Conservation (phyloP, 2,797 vertebrate genomes). For the Ficedula albicollis region DNA sequence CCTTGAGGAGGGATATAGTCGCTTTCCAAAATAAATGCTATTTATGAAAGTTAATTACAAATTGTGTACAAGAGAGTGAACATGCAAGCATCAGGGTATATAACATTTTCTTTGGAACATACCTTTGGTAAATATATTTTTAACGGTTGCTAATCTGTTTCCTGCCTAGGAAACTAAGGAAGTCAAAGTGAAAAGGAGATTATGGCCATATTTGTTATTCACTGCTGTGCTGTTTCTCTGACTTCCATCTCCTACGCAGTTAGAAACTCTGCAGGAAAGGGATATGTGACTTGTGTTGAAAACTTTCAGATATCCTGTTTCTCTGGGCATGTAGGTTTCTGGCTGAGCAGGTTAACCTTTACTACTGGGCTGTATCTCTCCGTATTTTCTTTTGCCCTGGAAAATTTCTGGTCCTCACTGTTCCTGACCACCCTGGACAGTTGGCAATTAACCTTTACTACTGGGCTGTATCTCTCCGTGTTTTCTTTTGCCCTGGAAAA, state of each 20-base stretch:
- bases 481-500: background rate
- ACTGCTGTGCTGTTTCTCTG: background rate
- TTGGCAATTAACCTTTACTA: background rate
- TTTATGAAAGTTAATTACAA: background rate
- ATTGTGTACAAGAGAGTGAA: background rate
- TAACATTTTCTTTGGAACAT: background rate
- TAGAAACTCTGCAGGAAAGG: constrained; percentile 22
- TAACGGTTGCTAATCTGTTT: background rate
- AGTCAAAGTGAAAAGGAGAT: constrained; percentile 11
- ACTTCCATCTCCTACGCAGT: constrained; percentile 10
- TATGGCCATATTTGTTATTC: background rate
- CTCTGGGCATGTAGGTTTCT: background rate
- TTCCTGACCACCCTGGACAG: background rate
- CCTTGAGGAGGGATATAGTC: background rate
- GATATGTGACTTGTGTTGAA: background rate
- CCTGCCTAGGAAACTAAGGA: background rate
- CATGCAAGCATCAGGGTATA: background rate
- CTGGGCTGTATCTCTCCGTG: fast-evolving
- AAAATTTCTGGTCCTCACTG: background rate
- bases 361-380: background rate
- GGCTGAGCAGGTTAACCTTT: background rate
- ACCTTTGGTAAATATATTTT: constrained; percentile 11
- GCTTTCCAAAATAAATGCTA: background rate
- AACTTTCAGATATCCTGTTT: constrained; percentile 14
- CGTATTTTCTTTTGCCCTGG: background rate